Conservation (phyloP, 2,888 invertebrate genomes). For the Tenthredo livida region DNA sequence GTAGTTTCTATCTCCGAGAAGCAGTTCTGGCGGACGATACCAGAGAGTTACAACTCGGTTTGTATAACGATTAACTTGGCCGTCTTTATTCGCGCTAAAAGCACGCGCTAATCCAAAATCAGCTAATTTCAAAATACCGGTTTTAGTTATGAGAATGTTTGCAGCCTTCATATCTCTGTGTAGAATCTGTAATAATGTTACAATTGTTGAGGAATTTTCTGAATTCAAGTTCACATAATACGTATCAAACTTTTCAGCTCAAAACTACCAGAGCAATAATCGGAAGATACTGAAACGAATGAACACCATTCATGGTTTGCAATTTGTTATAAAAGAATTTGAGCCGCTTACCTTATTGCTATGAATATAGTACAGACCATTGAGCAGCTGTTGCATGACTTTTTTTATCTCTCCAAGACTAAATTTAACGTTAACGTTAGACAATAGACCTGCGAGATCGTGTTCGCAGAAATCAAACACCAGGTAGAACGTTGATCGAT, state of each 20-base stretch:
- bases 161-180: conserved; percentile 99
- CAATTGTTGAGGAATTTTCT: background rate
- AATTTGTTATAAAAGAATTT: background rate
- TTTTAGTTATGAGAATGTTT: conserved; percentile 97
- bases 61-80: conserved; percentile 94
- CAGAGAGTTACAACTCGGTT: conserved; percentile 98
- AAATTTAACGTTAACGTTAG: conserved; percentile 97
- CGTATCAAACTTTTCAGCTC: background rate
- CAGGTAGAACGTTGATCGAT: conserved; percentile 93
- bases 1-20: conserved; percentile 94
- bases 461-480: conserved; percentile 99
- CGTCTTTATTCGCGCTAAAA: conserved; percentile 92
- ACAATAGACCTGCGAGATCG: conserved; percentile 96
- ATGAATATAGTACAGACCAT: conserved; percentile 97
- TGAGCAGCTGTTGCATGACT: conserved; percentile 91
- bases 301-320: conserved; percentile 62
- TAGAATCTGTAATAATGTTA: conserved; percentile 81
- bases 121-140: conserved; percentile 95
- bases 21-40: conserved; percentile 89
- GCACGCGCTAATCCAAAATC: conserved; percentile 98
- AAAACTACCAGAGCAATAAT: background rate
- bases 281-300: background rate
- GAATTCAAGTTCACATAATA: background rate
- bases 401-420: conserved; percentile 98
- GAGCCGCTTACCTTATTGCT: conserved; percentile 86